These are phyloP conservation scores for Standfussiana lucernea DNA, from an alignment of 2,888 invertebrate genomes.

Conservation along the genomic window DNA sequence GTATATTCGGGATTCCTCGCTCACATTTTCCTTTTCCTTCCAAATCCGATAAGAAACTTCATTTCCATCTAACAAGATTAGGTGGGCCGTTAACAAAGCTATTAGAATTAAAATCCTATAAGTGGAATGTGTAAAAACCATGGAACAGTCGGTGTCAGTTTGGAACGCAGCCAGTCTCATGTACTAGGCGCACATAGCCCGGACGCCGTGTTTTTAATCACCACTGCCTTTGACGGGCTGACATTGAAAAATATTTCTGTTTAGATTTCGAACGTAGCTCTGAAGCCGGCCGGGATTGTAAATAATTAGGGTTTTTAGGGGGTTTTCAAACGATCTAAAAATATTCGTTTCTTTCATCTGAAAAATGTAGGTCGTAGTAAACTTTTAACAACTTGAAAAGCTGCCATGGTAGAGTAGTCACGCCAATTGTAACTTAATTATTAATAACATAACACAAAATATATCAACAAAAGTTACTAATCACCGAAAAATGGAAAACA, in stretches of 20 bases:
- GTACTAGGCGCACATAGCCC: constrained; percentile 55
- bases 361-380: neutral
- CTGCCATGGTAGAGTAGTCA: neutral
- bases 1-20: constrained; percentile 33
- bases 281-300: constrained; percentile 9
- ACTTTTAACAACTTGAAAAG: neutral
- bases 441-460: neutral
- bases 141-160: constrained; percentile 61
- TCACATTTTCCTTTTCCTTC: constrained; percentile 37
- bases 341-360: neutral
- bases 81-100: constrained; percentile 58
- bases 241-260: constrained; percentile 66
- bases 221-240: constrained; percentile 61
- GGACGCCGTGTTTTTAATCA: constrained; percentile 66
- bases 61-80: constrained; percentile 60
- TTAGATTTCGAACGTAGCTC: constrained; percentile 40
- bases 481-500: neutral
- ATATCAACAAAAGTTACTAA: neutral
- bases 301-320: constrained; percentile 37
- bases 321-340: constrained; percentile 15
- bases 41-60: constrained; percentile 58
- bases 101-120: constrained; percentile 66
- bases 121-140: constrained; percentile 62
- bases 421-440: neutral
- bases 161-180: constrained; percentile 67